Percentiles rank a stretch among this genome's conserved stretches.
phyloP scores from a whole-genome alignment of 1,140 invertebrate genomes.

The Agrilus planipennis region DNA sequence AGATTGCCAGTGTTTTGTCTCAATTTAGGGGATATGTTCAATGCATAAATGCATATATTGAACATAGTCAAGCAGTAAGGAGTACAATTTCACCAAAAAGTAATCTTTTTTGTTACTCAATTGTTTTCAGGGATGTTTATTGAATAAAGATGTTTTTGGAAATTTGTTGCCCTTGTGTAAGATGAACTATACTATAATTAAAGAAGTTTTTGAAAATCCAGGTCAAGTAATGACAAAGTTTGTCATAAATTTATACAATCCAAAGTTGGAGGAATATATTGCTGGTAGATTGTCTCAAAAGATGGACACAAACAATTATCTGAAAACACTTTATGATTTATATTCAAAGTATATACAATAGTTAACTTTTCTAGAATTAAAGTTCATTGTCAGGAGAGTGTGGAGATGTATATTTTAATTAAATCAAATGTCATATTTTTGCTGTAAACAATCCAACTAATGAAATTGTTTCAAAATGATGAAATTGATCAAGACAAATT shows the following conservation, averaged over 20 bases:
- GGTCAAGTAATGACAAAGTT: conserved; percentile 98
- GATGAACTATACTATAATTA: conserved; percentile 78
- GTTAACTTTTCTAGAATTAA: no score
- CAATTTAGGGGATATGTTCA: conserved; percentile 95
- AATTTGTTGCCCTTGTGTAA: conserved; percentile 85
- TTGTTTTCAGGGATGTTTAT: conserved; percentile 49
- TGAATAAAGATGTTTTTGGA: conserved; percentile 79
- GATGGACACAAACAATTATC: conserved; percentile 74
- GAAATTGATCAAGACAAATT: no score
- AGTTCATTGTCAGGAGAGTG: no score
- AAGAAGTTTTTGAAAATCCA: conserved; percentile 90
- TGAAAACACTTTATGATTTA: conserved; percentile 77
- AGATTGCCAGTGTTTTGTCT: conserved; percentile 79
- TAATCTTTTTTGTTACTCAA: conserved; percentile 8
- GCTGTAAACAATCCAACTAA: no score
- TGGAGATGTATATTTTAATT: no score
- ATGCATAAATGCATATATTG: conserved; percentile 94
- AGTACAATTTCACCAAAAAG: conserved; percentile 7
- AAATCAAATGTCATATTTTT: no score
- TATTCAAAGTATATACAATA: conserved; percentile 80
- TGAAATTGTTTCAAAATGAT: no score
- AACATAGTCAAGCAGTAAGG: conserved; percentile 83
- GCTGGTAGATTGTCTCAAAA: conserved; percentile 65
- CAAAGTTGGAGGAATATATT: conserved; percentile 81
- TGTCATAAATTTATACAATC: conserved; percentile 90